Evolutionary conservation across 1,140 invertebrate genomes (phyloP).

Genomic region (Pseudomyrmex pallidus): DNA sequence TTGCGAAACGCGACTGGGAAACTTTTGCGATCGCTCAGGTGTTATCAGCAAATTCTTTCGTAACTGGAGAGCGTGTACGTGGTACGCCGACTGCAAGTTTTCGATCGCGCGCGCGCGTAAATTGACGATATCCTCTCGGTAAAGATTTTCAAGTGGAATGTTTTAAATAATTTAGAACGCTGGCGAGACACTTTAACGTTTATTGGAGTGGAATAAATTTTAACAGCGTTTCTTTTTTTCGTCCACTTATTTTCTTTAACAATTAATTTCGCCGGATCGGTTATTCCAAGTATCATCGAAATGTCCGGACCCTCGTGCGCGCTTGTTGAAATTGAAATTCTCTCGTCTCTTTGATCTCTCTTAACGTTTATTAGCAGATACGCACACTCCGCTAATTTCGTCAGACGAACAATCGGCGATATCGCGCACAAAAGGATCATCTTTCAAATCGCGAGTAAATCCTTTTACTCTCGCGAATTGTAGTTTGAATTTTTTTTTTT

Average conservation of each 20-base stretch:
- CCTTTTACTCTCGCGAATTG: not conserved
- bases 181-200: not conserved
- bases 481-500: not conserved
- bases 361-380: constrained; percentile 30
- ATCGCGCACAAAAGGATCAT: constrained; percentile 17
- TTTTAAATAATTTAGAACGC: not conserved
- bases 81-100: constrained; percentile 12
- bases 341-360: constrained; percentile 34
- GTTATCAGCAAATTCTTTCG: constrained; percentile 45
- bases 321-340: constrained; percentile 5
- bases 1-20: not conserved
- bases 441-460: constrained; percentile 21
- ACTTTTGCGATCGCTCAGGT: not conserved
- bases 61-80: constrained; percentile 34
- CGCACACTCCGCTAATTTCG: constrained; percentile 27
- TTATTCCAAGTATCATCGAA: constrained; percentile 17
- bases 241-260: too few species aligned
- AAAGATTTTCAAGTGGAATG: not conserved
- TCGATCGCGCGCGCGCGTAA: constrained; percentile 7
- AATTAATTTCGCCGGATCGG: constrained; percentile 25
- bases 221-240: constrained; percentile 11
- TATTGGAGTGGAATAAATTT: not conserved
- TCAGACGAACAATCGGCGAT: constrained; percentile 1
- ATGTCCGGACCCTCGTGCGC: not conserved
- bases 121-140: not conserved